Percentiles rank a stretch among this genome's conserved stretches.
Evolutionary conservation across 2,113 vertebrate species (phyloP).

Genomic region (Anseranas semipalmata): DNA sequence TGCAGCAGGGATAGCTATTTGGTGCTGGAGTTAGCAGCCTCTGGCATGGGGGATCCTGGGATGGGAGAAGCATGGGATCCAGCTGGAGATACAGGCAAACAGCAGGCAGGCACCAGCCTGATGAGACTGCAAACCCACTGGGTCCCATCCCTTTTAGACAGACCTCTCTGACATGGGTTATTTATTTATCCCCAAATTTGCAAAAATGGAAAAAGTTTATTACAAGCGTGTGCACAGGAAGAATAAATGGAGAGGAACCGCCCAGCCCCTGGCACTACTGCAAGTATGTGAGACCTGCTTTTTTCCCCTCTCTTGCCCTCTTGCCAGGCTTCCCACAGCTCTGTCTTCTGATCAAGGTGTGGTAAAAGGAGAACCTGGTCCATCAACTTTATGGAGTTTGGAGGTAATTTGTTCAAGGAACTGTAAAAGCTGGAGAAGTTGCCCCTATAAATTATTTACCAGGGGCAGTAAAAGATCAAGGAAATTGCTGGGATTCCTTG

Average conservation of each 20-base stretch:
- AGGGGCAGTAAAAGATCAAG: not conserved
- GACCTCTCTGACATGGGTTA: not conserved
- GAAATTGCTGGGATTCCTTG: conserved; percentile 11
- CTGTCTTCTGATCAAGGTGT: not conserved
- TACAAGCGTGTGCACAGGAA: not conserved
- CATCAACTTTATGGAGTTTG: not conserved
- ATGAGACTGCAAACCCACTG: not conserved
- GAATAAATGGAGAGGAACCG: not conserved
- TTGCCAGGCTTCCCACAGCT: not conserved
- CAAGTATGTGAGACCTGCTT: not conserved
- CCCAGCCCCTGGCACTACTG: not conserved
- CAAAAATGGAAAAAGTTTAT: not conserved
- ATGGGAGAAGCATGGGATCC: not conserved
- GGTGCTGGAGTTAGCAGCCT: not conserved
- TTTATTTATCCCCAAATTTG: not conserved
- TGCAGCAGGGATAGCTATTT: not conserved
- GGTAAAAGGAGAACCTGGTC: not conserved
- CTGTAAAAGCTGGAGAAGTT: not conserved
- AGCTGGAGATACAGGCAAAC: not conserved
- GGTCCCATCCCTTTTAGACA: not conserved
- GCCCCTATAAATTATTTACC: not conserved
- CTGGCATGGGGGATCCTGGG: not conserved
- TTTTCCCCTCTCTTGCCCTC: not conserved
- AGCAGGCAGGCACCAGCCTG: not conserved
- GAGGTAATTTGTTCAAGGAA: not conserved